Evolutionary conservation across 1,140 invertebrate genomes (phyloP).

Genomic region (honey bee (Apis mellifera)): DNA sequence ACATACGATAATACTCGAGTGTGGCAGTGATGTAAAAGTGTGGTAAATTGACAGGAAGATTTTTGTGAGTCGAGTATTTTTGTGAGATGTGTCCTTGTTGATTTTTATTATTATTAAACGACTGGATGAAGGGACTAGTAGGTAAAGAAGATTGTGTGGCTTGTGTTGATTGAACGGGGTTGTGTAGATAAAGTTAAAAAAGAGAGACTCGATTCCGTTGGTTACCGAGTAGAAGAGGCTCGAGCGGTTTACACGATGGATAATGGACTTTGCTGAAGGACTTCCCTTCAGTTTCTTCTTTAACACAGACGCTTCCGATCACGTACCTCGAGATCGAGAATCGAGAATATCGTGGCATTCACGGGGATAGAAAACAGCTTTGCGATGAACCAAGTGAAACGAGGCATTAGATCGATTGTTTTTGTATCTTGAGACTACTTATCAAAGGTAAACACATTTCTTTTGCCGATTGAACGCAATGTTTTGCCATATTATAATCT

Average conservation of each 20-base stretch:
- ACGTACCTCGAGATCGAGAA: background rate
- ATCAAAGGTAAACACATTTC: conserved; percentile 49
- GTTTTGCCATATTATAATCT: background rate
- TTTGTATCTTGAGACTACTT: conserved; percentile 39
- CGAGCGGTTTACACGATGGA: background rate
- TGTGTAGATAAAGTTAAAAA: background rate
- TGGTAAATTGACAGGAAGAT: too few relatives aligned
- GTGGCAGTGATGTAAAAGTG: background rate
- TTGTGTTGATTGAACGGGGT: background rate
- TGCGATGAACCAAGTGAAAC: conserved; percentile 41
- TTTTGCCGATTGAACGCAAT: background rate
- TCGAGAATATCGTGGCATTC: background rate
- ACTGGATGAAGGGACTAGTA: background rate
- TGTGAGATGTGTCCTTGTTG: too few relatives aligned
- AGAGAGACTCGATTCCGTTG: conserved; percentile 9
- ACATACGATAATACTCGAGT: background rate
- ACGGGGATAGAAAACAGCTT: background rate
- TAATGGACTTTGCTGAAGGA: conserved; percentile 28
- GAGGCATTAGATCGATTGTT: conserved; percentile 1
- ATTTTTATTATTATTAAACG: too few relatives aligned
- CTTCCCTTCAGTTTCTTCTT: background rate
- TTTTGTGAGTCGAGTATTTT: too few relatives aligned
- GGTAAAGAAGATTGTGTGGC: background rate
- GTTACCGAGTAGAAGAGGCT: background rate
- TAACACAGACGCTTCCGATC: background rate